Conservation (phyloP, 2,113 vertebrate species). For the Cyprinodon brontotheroides region DNA sequence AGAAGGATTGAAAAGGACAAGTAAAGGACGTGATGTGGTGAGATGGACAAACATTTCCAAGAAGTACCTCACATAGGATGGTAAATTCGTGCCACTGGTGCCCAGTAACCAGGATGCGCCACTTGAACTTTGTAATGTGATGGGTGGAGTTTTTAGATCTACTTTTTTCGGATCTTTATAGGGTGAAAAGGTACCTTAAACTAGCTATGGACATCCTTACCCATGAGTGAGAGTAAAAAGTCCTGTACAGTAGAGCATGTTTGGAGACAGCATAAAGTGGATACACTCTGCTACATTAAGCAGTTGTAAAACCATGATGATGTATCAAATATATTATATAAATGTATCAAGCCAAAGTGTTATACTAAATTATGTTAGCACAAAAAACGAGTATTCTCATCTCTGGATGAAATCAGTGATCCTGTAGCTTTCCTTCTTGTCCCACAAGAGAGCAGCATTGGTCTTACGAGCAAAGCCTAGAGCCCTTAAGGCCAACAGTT, state of each 20-base stretch:
- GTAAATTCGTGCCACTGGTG: conserved; percentile 36
- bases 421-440: not conserved
- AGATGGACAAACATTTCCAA: conserved; percentile 63
- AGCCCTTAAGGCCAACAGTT: not conserved
- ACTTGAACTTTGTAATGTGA: conserved; percentile 72
- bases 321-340: not conserved
- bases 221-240: not conserved
- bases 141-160: conserved; percentile 5
- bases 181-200: not conserved
- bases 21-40: conserved; percentile 18
- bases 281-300: not conserved
- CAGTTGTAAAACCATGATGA: not conserved
- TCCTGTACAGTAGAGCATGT: not conserved
- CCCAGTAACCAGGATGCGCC: conserved; percentile 45
- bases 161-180: conserved; percentile 1
- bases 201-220: not conserved
- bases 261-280: no score
- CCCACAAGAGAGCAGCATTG: conserved; percentile 75
- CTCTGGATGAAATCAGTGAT: not conserved
- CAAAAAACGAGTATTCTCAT: not conserved
- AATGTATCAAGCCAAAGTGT: not conserved
- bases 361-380: not conserved
- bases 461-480: not conserved
- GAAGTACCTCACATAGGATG: conserved; percentile 42
- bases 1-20: not conserved